Evolutionary conservation across 1,140 invertebrate species (phyloP).

Genomic region (Diorhabda sublineata): DNA sequence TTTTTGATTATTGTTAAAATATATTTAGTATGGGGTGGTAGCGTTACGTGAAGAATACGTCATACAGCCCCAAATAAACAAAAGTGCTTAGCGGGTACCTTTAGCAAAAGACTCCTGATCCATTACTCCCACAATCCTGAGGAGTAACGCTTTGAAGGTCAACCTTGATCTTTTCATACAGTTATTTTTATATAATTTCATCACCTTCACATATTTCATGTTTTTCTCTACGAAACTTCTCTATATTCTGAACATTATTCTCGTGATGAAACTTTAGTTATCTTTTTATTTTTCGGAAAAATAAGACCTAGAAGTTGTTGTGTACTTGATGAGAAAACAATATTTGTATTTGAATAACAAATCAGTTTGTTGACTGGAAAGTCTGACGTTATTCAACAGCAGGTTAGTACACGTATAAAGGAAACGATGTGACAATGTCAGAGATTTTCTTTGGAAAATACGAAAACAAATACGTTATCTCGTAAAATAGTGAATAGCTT

Average conservation of each 20-base stretch:
- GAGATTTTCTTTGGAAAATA: background rate
- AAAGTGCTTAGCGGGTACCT: too few relatives aligned
- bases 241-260: background rate
- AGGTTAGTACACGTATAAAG: background rate
- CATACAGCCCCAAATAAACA: too few relatives aligned
- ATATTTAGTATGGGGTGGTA: too few relatives aligned
- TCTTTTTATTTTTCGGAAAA: background rate
- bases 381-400: background rate
- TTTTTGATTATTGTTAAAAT: too few relatives aligned
- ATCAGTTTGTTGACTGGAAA: background rate
- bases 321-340: conserved; percentile 1
- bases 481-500: background rate
- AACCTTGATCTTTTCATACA: too few relatives aligned
- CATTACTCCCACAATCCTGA: too few relatives aligned
- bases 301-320: background rate
- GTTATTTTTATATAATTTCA: too few relatives aligned
- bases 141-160: too few relatives aligned
- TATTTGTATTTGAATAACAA: conserved; percentile 1
- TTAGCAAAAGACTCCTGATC: too few relatives aligned
- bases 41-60: too few relatives aligned
- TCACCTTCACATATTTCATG: too few relatives aligned
- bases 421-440: background rate
- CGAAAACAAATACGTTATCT: background rate
- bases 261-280: background rate
- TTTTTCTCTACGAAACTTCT: too few relatives aligned